Base-by-base conservation (phyloP, 2,797 vertebrate species). In the Morelia viridis region DNA sequence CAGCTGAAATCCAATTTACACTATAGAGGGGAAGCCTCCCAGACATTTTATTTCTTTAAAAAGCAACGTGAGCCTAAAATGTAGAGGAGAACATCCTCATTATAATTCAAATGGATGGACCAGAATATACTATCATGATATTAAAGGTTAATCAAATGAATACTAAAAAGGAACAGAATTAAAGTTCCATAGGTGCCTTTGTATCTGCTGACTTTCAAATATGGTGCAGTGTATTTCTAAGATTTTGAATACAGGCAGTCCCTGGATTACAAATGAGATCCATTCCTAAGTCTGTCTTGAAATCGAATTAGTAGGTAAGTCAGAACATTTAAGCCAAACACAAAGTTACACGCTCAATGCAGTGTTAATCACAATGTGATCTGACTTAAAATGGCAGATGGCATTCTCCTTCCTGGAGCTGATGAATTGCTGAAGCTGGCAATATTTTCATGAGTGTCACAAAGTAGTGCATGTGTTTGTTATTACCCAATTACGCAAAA, bases 1-100 rank as follows among this genome's bases (percentile, higher is more conserved):
- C 89, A 90, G 76, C 89, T 92, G 85, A 94, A 94, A 92, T 92
- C 76, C 84, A 56, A 10, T 91, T 94, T 92, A 12, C 0, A 0
- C 6, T 91, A 35, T 91, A 8, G 56, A 86, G 4, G 76, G 90
- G 35, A 10, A 62, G 61, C 17, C 68, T 92, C 26, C 87, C n/a
- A 46, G 28, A 31, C 88, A 31, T 0, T 89, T 89, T 92, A 15
- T 61, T 62, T 90, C 60, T 86, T 92, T 88, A 71, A 60, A 89
- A 91, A 71, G 26, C 62, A 87, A 57, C n/a, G 41, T 76, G 65
- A 89, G 64, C 15, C 85, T 35, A 65, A 58, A n/a, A 60, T 76
- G 10, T 86, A 35, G 22, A 13, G 28, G 1, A 80, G 41, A 76
- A n/a, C 15, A 26, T 90, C 71, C 22, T 53, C 83, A 46, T 57